Evolutionary conservation across 2,113 vertebrate species (phyloP), one percentile per base, ranked within the genome.

Genomic region (Stegastes partitus): DNA sequence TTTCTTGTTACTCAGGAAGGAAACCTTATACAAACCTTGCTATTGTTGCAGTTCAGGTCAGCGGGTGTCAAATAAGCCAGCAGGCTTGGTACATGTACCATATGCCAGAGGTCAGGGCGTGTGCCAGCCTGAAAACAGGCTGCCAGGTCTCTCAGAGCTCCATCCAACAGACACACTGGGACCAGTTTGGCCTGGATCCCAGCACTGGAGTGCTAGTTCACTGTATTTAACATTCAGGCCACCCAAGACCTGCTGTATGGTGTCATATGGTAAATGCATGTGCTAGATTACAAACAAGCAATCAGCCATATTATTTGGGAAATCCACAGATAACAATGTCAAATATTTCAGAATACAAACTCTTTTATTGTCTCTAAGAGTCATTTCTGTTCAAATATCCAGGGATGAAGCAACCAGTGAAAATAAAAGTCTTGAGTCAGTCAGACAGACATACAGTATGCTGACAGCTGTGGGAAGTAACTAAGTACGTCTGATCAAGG

Each of bases 31-130:
- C 53, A 68, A 18, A 70, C 70, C 47, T 54, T 68, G 34, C 65
- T 21, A 50, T 82, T 77, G 61, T 56, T 66, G 21, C 53, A 76
- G 81, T 79, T 45, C 79, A 80, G 83, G 88, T 83, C 90, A 84
- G 44, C 62, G 69, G 77, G 88, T 74, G 57, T 85, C 84, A 90
- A 88, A 86, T 78, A 79, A 81, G 77, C 73, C 74, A 90, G 73
- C 90, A 84, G 82, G 84, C 80, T 57, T 76, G 79, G 74, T 82
- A 83, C 89, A 89, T 84, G 79, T 42, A 82, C 86, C 93, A 92
- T 94, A 93, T 94, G 92, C 82, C 91, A 76, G 86, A 73, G 91
- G 87, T 91, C 88, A 82, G 76, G 63, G 81, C 63, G 64, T 39
- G 82, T 88, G 87, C 90, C 92, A 93, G 87, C 71, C 55, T 70